Base-by-base conservation (phyloP, 2,797 vertebrate species). In the Mormyrops attenuatus region DNA sequence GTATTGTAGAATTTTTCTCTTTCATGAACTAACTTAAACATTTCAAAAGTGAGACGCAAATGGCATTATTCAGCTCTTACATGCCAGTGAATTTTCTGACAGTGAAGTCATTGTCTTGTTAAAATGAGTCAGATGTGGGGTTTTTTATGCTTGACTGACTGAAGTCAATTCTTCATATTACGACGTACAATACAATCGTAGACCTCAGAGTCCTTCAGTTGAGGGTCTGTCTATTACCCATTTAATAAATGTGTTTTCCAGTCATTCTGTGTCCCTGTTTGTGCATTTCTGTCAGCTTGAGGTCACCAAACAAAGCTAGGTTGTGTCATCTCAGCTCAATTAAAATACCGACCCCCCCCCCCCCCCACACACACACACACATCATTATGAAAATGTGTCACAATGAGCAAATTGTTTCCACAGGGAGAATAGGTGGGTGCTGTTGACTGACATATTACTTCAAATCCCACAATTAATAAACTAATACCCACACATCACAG, bases 391-490 rank as follows among this genome's bases (percentile, higher is more conserved):
- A 63, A 90, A 91, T 89, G 17, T 89, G 89, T 91, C 89, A 88
- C 38, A 60, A 17, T 73, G 73, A 77, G 89, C 90, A 84, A 52
- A 90, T 92, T 3, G 9, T 93, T 91, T 91, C 84, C 90, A 90
- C 87, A 69, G 89, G 11, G 34, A 26, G 17, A 26, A 47, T 52
- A 90, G 89, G 89, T 73, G 89, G 86, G 89, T 90, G 90, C 90
- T 86, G 82, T 69, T 89, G 88, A 91, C 89, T 63, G 90, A 89
- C 85, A 88, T 69, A 63, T 66, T 82, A 89, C 86, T 88, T 92
- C 88, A 92, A 94, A 91, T 90, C 82, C 91, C 53, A 87, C 88
- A 89, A 91, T 94, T 93, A 93, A 93, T 94, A 89, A 93, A 92
- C 90, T 92, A 91, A 92, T 93, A 92, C 77, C 55, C 44, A 85